Evolutionary conservation across 2,113 vertebrate genomes (phyloP).

Genomic region (Myrmecobius fasciatus): DNA sequence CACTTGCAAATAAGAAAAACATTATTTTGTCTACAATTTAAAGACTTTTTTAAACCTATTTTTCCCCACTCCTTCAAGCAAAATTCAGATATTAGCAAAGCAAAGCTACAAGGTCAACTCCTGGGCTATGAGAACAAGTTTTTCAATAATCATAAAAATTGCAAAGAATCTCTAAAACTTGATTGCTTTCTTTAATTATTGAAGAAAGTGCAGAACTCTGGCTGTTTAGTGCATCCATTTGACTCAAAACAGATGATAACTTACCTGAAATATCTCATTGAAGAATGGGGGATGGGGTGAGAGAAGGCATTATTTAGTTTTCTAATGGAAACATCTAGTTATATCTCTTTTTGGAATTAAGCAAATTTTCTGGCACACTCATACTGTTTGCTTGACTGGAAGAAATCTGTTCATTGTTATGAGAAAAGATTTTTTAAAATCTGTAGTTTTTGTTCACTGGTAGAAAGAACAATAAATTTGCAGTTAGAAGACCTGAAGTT

Average conservation of each 20-base stretch:
- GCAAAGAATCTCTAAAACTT: conserved; percentile 58
- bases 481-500: not conserved
- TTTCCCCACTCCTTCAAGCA: conserved; percentile 24
- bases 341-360: not conserved
- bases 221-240: conserved; percentile 35
- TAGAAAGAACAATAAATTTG: not conserved
- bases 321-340: conserved; percentile 41
- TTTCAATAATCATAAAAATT: conserved; percentile 57
- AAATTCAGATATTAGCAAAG: conserved; percentile 60
- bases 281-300: not conserved
- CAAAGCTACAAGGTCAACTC: conserved; percentile 32
- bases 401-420: not conserved
- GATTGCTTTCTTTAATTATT: conserved; percentile 60
- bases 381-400: not conserved
- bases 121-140: conserved; percentile 25
- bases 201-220: conserved; percentile 51
- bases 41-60: not conserved
- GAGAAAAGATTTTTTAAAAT: not conserved
- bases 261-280: conserved; percentile 36
- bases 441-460: not conserved
- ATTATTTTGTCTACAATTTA: not conserved
- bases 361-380: not conserved
- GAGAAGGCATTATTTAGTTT: conserved; percentile 24
- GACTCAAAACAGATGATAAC: conserved; percentile 9
- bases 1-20: not conserved